Conservation (phyloP, 2,797 vertebrate genomes). For the Ctenopoma kingsleyae region DNA sequence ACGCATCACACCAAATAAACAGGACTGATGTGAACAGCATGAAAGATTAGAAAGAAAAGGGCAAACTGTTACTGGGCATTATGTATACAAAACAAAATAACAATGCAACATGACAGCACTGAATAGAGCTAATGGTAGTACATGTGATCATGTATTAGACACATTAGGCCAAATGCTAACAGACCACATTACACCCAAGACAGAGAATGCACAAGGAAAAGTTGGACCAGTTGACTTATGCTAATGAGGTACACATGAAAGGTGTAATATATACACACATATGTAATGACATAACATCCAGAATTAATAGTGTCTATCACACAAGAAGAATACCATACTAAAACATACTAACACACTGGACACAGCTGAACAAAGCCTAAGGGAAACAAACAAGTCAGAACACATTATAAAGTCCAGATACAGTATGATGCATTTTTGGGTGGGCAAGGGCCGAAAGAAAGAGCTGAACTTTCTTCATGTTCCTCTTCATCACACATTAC, state of each 20-base stretch:
- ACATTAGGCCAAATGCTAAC: constrained; percentile 22
- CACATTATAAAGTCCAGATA: constrained; percentile 11
- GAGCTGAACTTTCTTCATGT: constrained; percentile 36
- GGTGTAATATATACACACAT: background rate
- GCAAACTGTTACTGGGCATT: constrained; percentile 13
- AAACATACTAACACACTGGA: background rate
- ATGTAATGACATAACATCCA: constrained; percentile 6
- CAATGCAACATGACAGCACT: constrained; percentile 41
- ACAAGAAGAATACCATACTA: constrained; percentile 1
- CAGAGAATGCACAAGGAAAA: constrained; percentile 33
- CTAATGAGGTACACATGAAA: constrained; percentile 14
- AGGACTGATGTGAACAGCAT: constrained; percentile 20
- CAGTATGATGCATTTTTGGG: constrained; percentile 6
- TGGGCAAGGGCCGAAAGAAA: constrained; percentile 15
- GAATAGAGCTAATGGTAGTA: constrained; percentile 47
- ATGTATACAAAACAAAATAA: constrained; percentile 1
- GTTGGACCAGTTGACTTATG: background rate
- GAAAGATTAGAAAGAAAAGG: constrained; percentile 22
- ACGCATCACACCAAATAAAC: constrained; percentile 29
- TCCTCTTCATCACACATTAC: constrained; percentile 42
- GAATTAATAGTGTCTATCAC: background rate
- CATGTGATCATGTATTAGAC: constrained; percentile 34
- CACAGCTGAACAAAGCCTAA: constrained; percentile 9
- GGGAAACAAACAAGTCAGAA: constrained; percentile 37
- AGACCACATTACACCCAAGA: constrained; percentile 17